These are phyloP conservation scores for Ectropis grisescens DNA, from an alignment of 1,140 invertebrate species.

Conservation along the genomic window DNA sequence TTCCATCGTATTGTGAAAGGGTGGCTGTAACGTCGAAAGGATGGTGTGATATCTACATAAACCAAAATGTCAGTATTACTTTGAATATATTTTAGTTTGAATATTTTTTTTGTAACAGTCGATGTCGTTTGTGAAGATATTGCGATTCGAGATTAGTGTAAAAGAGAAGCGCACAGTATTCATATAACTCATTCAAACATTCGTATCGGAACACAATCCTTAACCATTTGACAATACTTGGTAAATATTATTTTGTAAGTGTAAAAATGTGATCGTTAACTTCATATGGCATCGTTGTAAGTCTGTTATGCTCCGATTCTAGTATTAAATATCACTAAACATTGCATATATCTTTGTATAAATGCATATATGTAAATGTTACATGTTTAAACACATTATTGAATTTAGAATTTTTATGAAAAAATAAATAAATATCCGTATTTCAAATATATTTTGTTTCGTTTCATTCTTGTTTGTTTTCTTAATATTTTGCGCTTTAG, in stretches of 20 bases:
- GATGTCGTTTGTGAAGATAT: conserved; percentile 31
- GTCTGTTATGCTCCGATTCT: conserved; percentile 64
- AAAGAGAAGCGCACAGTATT: conserved; percentile 56
- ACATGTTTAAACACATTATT: conserved; percentile 71
- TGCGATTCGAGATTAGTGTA: conserved; percentile 39
- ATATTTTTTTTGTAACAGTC: conserved; percentile 2
- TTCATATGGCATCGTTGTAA: conserved; percentile 42
- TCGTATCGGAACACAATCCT: conserved; percentile 31
- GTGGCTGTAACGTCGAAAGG: conserved; percentile 16
- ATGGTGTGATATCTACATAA: conserved; percentile 40
- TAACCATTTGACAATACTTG: conserved; percentile 67
- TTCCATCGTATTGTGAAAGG: conserved; percentile 30
- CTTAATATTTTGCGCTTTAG: too few species aligned
- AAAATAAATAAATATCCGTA: conserved; percentile 70
- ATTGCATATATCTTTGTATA: conserved; percentile 70
- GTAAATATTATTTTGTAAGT: conserved; percentile 65
- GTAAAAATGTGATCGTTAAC: conserved; percentile 52
- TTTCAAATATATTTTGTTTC: conserved; percentile 63
- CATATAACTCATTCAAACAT: conserved; percentile 29
- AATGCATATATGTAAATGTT: conserved; percentile 70
- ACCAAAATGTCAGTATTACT: conserved; percentile 30
- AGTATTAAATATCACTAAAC: conserved; percentile 65
- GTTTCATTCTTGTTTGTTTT: conserved; percentile 38
- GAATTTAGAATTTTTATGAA: conserved; percentile 71
- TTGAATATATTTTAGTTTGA: conserved; percentile 13